Conservation (phyloP, 2,797 vertebrate genomes). For the Chaenodraco wilsoni region DNA sequence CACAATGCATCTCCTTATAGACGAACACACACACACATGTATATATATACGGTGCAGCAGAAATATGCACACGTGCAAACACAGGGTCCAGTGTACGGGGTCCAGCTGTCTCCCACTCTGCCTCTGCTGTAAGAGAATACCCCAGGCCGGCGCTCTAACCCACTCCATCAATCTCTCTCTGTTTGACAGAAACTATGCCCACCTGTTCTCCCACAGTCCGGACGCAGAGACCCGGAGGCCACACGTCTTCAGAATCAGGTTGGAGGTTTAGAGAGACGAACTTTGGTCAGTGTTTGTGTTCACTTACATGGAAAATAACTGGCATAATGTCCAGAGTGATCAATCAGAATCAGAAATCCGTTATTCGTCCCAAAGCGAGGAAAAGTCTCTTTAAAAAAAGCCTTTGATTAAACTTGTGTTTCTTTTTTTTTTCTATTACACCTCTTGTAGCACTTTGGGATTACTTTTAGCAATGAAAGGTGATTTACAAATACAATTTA, state of each 20-base stretch:
- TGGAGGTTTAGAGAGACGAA: slow-evolving; percentile 30
- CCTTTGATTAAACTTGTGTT: too few species aligned
- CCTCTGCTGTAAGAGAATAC: slow-evolving; percentile 84
- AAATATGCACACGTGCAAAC: slow-evolving; percentile 62
- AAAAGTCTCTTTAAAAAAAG: too few species aligned
- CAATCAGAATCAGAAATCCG: not conserved
- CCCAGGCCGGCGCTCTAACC: slow-evolving; percentile 65
- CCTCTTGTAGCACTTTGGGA: too few species aligned
- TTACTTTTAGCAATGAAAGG: too few species aligned
- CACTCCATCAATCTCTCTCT: slow-evolving; percentile 83
- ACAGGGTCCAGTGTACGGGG: slow-evolving; percentile 58
- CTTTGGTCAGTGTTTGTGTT: slow-evolving; percentile 16
- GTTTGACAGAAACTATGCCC: slow-evolving; percentile 85
- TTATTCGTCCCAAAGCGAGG: too few species aligned
- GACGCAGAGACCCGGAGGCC: slow-evolving; percentile 45
- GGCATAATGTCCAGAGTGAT: not conserved
- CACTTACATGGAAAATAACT: not conserved
- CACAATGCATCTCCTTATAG: slow-evolving; percentile 53
- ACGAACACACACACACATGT: slow-evolving; percentile 16
- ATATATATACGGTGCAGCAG: slow-evolving; percentile 12
- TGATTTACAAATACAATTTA: too few species aligned
- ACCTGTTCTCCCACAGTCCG: slow-evolving; percentile 83
- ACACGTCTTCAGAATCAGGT: slow-evolving; percentile 48
- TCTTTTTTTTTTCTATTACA: too few species aligned
- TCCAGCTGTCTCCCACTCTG: slow-evolving; percentile 77